Conservation (phyloP, 2,113 vertebrate genomes). For the Boulengeromyrus knoepffleri region DNA sequence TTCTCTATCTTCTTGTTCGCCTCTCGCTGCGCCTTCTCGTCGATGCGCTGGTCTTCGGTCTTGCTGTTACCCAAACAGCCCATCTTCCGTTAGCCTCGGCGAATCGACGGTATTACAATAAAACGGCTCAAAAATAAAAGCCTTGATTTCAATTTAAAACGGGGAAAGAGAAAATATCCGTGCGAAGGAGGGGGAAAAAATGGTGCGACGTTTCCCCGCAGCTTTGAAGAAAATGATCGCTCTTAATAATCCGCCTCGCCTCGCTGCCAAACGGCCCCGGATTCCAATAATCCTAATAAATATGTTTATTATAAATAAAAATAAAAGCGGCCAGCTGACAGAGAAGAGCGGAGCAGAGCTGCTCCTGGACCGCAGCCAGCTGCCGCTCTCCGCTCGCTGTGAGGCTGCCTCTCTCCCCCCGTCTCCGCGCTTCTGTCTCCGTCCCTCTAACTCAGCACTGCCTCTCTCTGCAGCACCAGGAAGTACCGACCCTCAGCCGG, state of each 20-base stretch:
- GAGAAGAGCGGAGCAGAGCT: constrained; percentile 49
- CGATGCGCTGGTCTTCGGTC: constrained; percentile 94
- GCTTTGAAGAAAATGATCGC: constrained; percentile 60
- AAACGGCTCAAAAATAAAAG: constrained; percentile 30
- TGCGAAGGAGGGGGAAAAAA: constrained; percentile 34
- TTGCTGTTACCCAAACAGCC: constrained; percentile 98
- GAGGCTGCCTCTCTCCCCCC: constrained; percentile 68
- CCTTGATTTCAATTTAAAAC: constrained; percentile 24
- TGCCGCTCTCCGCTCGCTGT: constrained; percentile 64
- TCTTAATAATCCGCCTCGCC: constrained; percentile 59
- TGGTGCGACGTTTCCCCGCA: constrained; percentile 54
- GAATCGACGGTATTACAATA: constrained; percentile 35
- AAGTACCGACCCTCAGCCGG: constrained; percentile 59
- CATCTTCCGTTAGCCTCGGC: constrained; percentile 69
- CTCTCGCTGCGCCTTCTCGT: constrained; percentile 94
- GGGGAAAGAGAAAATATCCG: constrained; percentile 21
- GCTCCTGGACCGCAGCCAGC: constrained; percentile 69
- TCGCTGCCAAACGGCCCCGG: constrained; percentile 44
- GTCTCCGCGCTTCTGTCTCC: constrained; percentile 55
- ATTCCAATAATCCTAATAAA: constrained; percentile 45
- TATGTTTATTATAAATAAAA: constrained; percentile 40
- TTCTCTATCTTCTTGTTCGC: constrained; percentile 98
- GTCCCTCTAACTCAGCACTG: constrained; percentile 81
- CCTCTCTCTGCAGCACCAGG: constrained; percentile 78
- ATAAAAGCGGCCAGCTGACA: constrained; percentile 39